Evolutionary conservation across 2,888 invertebrate genomes (phyloP), one percentile per base, ranked within the genome.

Genomic region (Gymnoscelis rufifasciata): DNA sequence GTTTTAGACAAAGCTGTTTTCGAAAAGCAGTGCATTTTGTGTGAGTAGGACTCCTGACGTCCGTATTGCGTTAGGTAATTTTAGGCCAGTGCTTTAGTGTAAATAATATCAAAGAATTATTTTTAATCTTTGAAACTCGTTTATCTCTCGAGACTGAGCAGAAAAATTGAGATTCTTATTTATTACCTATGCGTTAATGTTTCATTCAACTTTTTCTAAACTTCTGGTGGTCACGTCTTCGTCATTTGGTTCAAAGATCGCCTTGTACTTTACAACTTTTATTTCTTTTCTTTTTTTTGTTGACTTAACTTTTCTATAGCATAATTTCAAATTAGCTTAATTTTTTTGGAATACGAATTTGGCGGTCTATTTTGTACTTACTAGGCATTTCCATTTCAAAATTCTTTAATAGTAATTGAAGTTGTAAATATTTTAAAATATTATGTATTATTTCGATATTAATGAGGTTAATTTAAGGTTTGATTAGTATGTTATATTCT

Each of bases 341-440:
- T n/a, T n/a, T n/a, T n/a, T n/a, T n/a, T 5, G 3, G 19, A 27
- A 13, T 27, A 38, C 19, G 7, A 39, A 30, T 42, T 36, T 12
- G 42, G 38, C 45, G 39, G 36, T 27, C 35, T 30, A 51, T 27
- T 29, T 44, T 50, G 39, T 45, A 43, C 50, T 46, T 10, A 19
- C 19, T 28, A 28, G 28, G 10, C n/a, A 35, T 38, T 33, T 47
- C 36, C 42, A 47, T 47, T 43, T 43, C 13, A 29, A 43, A 75
- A 74, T 71, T 71, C 68, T 70, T 66, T 63, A 57, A 64, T 64
- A 63, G 64, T 68, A 50, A 68, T 73, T 74, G 66, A 83, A 83
- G 86, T 81, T 88, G 87, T 88, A 87, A 79, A 88, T 88, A 87
- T 86, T 84, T 82, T 80, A 83, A 69, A 74, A 71, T 72, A 75